Base-by-base conservation (phyloP, 2,888 invertebrate species). In the Andrena chrysosceles region DNA sequence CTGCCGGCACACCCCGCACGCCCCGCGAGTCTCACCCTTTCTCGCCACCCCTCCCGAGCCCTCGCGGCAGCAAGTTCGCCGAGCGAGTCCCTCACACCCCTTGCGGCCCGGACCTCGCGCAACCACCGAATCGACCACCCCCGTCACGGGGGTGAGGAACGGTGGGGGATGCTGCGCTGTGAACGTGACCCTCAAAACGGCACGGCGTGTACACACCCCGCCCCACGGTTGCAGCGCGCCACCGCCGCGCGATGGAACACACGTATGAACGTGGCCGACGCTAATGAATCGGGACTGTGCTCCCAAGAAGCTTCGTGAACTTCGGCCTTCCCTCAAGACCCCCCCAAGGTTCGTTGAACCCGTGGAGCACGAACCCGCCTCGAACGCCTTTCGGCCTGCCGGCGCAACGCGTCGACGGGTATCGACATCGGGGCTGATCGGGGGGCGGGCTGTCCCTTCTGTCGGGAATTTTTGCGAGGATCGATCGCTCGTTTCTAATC, bases 171-270 rank as follows among this genome's bases (percentile, higher is more conserved):
- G 91, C 92, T 91, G 92, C 90, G 91, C 91, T 92, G 90, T 93
- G 93, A 94, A 94, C 93, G 93, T 94, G 93, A 94, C 93, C 93
- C 93, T 93, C 93, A 93, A 93, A 93, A 93, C 91, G 91, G 84
- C 89, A 77, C 86, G 90, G 86, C 90, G 89, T 88, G 81, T 89
- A 86, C 88, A 89, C 89, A 80, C 80, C 79, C 85, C 80, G 67
- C 73, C 66, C 66, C 72, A 42, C n/a, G 48, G 35, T 13, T 10
- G 52, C 26, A 42, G 20, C 48, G 29, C 52, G 31, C 16, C 49
- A 49, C 75, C 49, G 23, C 23, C 56, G 54, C 20, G 31, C 20
- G 49, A 16, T 20, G 68, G 20, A 52, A 69, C 52, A 69, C 74
- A 83, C 78, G 83, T 78, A 83, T 67, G 73, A 83, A 66, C 83